Evolutionary conservation across 2,888 invertebrate species (phyloP), one percentile per base, ranked within the genome.

Genomic region (Oasisia sp.): DNA sequence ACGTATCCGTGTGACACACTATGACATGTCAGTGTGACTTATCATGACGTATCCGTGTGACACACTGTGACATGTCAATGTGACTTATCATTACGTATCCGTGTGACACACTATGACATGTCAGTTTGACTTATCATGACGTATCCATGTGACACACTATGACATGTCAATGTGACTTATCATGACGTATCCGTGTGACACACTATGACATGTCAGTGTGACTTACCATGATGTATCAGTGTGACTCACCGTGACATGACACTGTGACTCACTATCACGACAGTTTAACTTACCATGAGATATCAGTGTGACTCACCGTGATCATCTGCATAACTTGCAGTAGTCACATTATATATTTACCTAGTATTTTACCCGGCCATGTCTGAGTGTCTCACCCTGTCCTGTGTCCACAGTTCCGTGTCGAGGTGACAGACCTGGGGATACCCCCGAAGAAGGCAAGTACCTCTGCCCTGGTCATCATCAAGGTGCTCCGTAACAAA

Each of bases 401-500:
- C 91, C 14, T 38, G 91, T 92, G 32, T 50, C 56, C 91, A 12
- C 32, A 94, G 94, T 93, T 94, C 90, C 92, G 93, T n/a, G 89
- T 94, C 12, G 92, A 93, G 32, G 94, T 92, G n/a, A 91, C 89
- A 19, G 96, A 96, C 92, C 92, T 93, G 74, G 95, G 95, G 11
- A 93, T 93, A 7, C 95, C 95, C 38, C 93, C 93, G 9, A 89
- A 92, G 0, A 92, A 91, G 38, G 94, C 94, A 56, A 89, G 45
- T 0, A 93, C 92, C 14, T 92, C 93, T 0, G 95, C 95, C 11
- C 94, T 94, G 32, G 94, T 95, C 11, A 93, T 93, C 0, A 93
- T 95, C 90, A 94, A 93, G 90, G 94, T 95, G 32, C 92, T 94
- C 32, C 94, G 95, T 44, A 95, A 96, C 93, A 93, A 93, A 44